Conservation (phyloP, 2,113 vertebrate genomes). For the Lutjanus erythropterus region DNA sequence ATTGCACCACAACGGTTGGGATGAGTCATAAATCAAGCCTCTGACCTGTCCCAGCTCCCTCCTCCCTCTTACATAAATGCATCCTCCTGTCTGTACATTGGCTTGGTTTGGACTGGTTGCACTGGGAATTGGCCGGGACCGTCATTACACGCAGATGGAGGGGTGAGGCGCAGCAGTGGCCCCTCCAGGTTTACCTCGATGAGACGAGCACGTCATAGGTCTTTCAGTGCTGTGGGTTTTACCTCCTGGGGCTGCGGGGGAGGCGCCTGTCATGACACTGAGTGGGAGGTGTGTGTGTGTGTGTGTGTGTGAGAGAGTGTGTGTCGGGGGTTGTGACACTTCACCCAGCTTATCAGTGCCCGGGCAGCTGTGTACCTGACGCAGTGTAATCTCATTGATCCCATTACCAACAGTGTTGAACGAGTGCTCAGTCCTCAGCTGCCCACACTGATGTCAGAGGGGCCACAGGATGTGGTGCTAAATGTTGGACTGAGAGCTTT, state of each 20-base stretch:
- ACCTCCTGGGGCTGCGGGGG: constrained; percentile 21
- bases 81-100: constrained; percentile 4
- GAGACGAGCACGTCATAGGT: constrained; percentile 44
- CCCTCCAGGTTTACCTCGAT: constrained; percentile 27
- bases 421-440: background rate
- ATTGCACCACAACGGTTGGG: constrained; percentile 53
- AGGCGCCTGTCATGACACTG: constrained; percentile 7
- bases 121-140: constrained; percentile 50
- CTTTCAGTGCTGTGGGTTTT: constrained; percentile 37
- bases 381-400: constrained; percentile 40
- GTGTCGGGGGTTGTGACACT: background rate
- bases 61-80: background rate
- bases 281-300: constrained; percentile 2
- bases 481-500: background rate
- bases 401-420: constrained; percentile 26
- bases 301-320: background rate
- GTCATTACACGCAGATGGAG: constrained; percentile 48
- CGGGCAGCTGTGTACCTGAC: constrained; percentile 48
- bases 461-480: background rate
- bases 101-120: constrained; percentile 51
- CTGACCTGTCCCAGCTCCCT: constrained; percentile 43
- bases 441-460: background rate
- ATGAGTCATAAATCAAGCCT: constrained; percentile 73
- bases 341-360: constrained; percentile 40
- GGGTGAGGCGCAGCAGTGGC: constrained; percentile 10